phyloP scores from a whole-genome alignment of 1,140 invertebrate species.

The Megalonaias nervosa region DNA sequence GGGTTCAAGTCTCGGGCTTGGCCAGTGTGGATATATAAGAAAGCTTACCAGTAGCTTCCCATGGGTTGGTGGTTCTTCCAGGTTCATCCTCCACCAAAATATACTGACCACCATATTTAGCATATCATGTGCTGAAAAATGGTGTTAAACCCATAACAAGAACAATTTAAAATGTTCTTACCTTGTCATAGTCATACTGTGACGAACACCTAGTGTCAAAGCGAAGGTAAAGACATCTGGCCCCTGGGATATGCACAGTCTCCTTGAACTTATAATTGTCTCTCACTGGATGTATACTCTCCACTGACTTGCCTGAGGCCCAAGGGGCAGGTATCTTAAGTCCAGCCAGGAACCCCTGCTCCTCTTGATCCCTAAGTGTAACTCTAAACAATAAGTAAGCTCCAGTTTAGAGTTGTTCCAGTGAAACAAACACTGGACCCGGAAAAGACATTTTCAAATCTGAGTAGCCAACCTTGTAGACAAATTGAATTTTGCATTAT shows the following conservation, averaged over 20 bases:
- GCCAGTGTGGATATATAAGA: too few relatives aligned
- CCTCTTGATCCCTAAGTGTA: slow-evolving; percentile 54
- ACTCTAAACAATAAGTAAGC: slow-evolving; percentile 25
- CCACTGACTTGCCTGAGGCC: slow-evolving; percentile 68
- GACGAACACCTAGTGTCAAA: slow-evolving; percentile 70
- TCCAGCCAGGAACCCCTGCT: slow-evolving; percentile 66
- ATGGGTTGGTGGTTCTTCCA: too few relatives aligned
- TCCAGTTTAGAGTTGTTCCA: not conserved
- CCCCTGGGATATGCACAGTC: slow-evolving; percentile 70
- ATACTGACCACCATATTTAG: too few relatives aligned
- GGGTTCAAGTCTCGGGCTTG: too few relatives aligned
- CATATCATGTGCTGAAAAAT: too few relatives aligned
- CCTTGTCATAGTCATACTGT: slow-evolving; percentile 73
- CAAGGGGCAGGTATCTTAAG: slow-evolving; percentile 70
- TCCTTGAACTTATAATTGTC: slow-evolving; percentile 72
- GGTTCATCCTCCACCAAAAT: too few relatives aligned
- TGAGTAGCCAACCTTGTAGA: too few relatives aligned
- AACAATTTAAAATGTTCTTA: slow-evolving; percentile 29
- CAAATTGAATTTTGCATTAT: too few relatives aligned
- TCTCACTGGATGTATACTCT: slow-evolving; percentile 70
- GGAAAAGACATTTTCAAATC: too few relatives aligned
- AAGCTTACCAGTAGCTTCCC: too few relatives aligned
- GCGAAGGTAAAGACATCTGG: slow-evolving; percentile 68
- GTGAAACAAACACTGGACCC: too few relatives aligned
- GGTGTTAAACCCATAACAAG: too few relatives aligned